phyloP scores from a whole-genome alignment of 35 echinoderm and acorn worm species.

The Heliocidaris erythrogramma region DNA sequence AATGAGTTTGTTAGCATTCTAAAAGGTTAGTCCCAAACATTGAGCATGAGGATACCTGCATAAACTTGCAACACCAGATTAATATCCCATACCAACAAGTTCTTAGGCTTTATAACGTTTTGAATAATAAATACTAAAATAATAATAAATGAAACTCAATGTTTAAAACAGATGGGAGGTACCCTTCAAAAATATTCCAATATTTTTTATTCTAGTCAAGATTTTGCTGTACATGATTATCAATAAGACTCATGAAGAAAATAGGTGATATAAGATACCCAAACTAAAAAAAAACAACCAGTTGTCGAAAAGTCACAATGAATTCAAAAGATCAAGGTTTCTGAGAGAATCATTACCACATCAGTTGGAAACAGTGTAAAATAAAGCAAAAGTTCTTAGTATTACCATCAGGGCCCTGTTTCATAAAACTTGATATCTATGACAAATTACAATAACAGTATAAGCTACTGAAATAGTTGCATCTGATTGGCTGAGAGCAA shows the following conservation, averaged over 20 bases:
- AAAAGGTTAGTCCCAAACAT: too few species aligned
- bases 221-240: not conserved
- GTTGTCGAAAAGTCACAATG: not conserved
- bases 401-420: not conserved
- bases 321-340: not conserved
- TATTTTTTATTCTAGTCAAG: not conserved
- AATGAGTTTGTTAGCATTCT: too few species aligned
- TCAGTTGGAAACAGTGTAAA: not conserved
- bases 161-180: not conserved
- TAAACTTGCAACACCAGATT: too few species aligned
- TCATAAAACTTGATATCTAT: too few species aligned
- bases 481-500: too few species aligned
- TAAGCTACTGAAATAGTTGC: too few species aligned
- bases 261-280: not conserved
- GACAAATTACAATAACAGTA: too few species aligned
- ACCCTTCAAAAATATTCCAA: not conserved
- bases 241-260: not conserved
- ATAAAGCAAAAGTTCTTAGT: not conserved
- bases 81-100: too few species aligned
- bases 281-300: not conserved
- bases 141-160: not conserved
- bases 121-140: not conserved
- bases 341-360: not conserved
- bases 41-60: too few species aligned
- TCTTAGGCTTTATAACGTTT: not conserved